Evolutionary conservation across 2,797 vertebrate species (phyloP).

Genomic region (Notamacropus eugenii): DNA sequence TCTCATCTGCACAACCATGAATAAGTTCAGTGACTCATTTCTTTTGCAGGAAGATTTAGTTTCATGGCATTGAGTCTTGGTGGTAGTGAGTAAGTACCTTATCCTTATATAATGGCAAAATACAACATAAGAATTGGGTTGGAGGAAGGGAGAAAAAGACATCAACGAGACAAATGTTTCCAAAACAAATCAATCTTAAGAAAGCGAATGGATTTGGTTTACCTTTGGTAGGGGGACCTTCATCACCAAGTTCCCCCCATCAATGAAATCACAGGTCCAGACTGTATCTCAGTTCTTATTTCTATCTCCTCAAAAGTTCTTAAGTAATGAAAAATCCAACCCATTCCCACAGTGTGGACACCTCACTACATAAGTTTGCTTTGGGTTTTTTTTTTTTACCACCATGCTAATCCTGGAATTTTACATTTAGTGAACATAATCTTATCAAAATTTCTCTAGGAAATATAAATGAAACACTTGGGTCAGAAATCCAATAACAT

Average conservation of each 20-base stretch:
- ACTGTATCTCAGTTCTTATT: neutral
- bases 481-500: neutral
- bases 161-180: neutral
- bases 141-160: neutral
- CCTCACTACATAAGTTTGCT: neutral
- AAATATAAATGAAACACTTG: constrained; percentile 35
- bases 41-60: neutral
- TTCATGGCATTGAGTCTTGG: neutral
- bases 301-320: neutral
- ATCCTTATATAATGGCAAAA: neutral
- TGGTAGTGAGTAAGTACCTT: neutral
- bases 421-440: constrained; percentile 22
- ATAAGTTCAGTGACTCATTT: neutral
- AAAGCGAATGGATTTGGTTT: neutral
- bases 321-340: neutral
- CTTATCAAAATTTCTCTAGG: constrained; percentile 40
- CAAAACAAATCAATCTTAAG: neutral
- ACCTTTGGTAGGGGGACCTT: neutral
- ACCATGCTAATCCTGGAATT: constrained; percentile 9
- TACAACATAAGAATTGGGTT: neutral
- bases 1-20: neutral
- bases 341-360: neutral
- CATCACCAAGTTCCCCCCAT: neutral
- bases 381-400: neutral
- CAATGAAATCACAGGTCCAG: neutral